Evolutionary conservation across 2,888 invertebrate genomes (phyloP).

Genomic region (Cosmopolites sordidus): DNA sequence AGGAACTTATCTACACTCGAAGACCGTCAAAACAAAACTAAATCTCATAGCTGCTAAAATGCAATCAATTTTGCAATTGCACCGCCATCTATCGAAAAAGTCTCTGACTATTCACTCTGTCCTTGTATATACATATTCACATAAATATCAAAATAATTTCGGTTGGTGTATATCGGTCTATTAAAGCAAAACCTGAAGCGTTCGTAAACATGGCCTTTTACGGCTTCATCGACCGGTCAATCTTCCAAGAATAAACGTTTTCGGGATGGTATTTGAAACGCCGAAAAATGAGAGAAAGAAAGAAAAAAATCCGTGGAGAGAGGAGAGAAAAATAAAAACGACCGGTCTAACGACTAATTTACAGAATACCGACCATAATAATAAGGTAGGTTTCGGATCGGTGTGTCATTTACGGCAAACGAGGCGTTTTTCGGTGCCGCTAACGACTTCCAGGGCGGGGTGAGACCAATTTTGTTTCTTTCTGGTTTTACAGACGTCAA

Average conservation of each 20-base stretch:
- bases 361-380: constrained; percentile 20
- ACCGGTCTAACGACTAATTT: constrained; percentile 22
- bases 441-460: constrained; percentile 24
- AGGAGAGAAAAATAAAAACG: constrained; percentile 5
- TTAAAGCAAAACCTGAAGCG: constrained; percentile 18
- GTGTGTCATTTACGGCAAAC: constrained; percentile 23
- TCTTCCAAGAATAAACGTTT: constrained; percentile 13
- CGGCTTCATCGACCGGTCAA: constrained; percentile 17
- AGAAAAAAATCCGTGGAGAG: background rate
- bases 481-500: constrained; percentile 22
- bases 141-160: no score
- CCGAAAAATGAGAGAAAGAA: no score
- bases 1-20: no score
- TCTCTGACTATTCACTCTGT: no score
- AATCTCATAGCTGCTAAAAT: no score
- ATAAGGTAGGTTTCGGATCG: constrained; percentile 19
- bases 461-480: constrained; percentile 13
- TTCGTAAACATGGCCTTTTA: constrained; percentile 22
- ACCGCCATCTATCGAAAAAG: no score
- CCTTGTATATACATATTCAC: no score
- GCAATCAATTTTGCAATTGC: no score
- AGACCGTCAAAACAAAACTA: no score
- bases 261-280: background rate
- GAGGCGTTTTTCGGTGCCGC: constrained; percentile 20
- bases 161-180: no score